phyloP scores from a whole-genome alignment of 2,888 invertebrate species.

The Melinaea marsaeus region DNA sequence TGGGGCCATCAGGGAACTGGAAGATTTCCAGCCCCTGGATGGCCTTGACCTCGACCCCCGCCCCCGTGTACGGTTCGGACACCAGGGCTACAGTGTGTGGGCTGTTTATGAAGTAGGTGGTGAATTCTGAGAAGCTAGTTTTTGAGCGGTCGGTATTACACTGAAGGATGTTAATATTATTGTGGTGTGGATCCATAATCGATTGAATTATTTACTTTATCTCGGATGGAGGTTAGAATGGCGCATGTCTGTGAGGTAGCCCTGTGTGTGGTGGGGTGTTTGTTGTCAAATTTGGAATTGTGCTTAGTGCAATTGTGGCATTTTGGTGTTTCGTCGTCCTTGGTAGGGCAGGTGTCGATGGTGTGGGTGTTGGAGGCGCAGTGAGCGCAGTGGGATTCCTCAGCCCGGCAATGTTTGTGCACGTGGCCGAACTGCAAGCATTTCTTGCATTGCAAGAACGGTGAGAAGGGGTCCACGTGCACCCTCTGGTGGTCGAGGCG shows the following conservation, averaged over 20 bases:
- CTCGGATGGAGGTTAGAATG: not conserved
- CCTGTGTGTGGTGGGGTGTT: not conserved
- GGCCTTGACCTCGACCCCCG: conserved; percentile 10
- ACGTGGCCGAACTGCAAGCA: conserved; percentile 10
- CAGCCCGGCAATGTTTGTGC: not conserved
- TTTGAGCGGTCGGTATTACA: conserved; percentile 6
- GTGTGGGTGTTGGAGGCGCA: not conserved
- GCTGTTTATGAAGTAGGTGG: not conserved
- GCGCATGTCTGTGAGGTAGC: not conserved
- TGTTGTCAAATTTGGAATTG: conserved; percentile 1
- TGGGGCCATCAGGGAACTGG: conserved; percentile 13
- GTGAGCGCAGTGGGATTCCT: not conserved
- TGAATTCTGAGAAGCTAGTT: conserved; percentile 6
- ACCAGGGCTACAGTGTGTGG: conserved; percentile 13
- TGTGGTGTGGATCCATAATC: not conserved
- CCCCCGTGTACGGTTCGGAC: conserved; percentile 22
- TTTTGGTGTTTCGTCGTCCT: not conserved
- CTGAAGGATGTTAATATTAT: not conserved
- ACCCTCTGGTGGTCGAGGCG: too few relatives aligned
- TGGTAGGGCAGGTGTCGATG: not conserved
- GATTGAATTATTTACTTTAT: not conserved
- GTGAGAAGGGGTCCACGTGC: too few relatives aligned
- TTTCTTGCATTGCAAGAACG: not conserved
- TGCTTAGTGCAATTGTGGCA: not conserved
- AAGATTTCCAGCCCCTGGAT: conserved; percentile 14